These are phyloP conservation scores for Biston stratarius DNA, from an alignment of 2,888 invertebrate genomes.

Conservation along the genomic window DNA sequence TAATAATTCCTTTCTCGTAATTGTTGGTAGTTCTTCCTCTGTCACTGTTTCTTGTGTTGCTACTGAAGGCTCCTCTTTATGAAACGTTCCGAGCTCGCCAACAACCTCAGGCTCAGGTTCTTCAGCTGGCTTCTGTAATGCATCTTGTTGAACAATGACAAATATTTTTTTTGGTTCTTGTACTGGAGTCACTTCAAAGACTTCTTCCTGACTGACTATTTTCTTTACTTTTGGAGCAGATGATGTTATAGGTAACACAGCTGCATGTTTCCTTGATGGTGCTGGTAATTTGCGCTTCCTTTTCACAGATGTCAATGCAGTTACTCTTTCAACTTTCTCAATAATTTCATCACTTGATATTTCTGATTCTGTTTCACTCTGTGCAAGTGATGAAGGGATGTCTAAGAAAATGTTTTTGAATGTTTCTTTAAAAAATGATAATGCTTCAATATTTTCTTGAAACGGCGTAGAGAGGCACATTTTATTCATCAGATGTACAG, in stretches of 20 bases:
- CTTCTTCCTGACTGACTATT: conserved; percentile 66
- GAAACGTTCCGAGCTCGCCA: conserved; percentile 77
- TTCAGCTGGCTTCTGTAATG: conserved; percentile 65
- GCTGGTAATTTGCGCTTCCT: conserved; percentile 73
- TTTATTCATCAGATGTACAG: conserved; percentile 97
- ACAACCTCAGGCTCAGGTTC: conserved; percentile 72
- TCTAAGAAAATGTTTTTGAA: conserved; percentile 66
- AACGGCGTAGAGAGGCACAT: conserved; percentile 97
- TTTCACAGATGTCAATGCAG: conserved; percentile 58
- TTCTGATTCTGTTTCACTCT: conserved; percentile 77
- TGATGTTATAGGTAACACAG: conserved; percentile 52
- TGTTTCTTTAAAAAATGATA: conserved; percentile 68
- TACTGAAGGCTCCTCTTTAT: conserved; percentile 63
- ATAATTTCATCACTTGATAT: conserved; percentile 75
- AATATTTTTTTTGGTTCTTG: conserved; percentile 78
- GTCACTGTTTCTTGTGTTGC: conserved; percentile 47
- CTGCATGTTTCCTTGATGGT: conserved; percentile 65
- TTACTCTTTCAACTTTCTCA: conserved; percentile 51
- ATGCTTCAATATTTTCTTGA: conserved; percentile 73
- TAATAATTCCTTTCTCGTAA: conserved; percentile 88
- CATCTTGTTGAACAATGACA: conserved; percentile 73
- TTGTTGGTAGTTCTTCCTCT: conserved; percentile 71
- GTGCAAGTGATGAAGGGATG: conserved; percentile 51
- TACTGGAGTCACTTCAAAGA: conserved; percentile 73
- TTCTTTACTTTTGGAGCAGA: conserved; percentile 65